Base-by-base conservation (phyloP, 2,797 vertebrate species). In the Alca torda region DNA sequence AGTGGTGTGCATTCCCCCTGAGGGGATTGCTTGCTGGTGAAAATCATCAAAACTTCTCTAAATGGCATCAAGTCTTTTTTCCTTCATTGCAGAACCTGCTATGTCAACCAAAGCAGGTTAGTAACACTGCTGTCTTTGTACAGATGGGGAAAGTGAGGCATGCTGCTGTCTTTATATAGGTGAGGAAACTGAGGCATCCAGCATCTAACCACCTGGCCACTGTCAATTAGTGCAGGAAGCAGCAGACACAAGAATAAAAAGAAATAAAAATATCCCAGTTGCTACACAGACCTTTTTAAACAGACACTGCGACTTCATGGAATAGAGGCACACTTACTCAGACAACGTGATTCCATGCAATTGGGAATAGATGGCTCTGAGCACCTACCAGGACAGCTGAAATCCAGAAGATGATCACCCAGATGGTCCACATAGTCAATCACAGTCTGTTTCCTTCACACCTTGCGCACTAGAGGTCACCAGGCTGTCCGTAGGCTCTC, bases 381-480 rank as follows among this genome's bases (percentile, higher is more conserved):
- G 73, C 89, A 98, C 98, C 97, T 97, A 98, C 98, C 11, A 67
- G 54, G 57, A 84, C 59, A 11, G 48, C 0, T 48, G 96, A 94
- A 89, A 96, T 79, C 39, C 89, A 91, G 72, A 96, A 91, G 72
- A 96, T 24, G 70, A 95, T 93, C 69, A 93, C 63, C 75, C 90
- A 86, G 79, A 95, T 68, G 46, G 68, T 82, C 95, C 91, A 74
- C 97, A 97, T 97, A 43, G 85, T 97, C 68, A 93, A 46, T 56
- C 39, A 50, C 77, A 64, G 69, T 61, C 53, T 78, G 45, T 87
- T 86, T 90, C 88, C 67, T 94, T 94, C 96, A 97, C 95, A 30
- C 72, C 91, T 95, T 3, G 1, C 3, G 11, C 57, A 81, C 43
- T 65, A 72, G 39, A 89, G 69, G 72, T 80, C 78, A 80, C 21